phyloP scores from a whole-genome alignment of 2,113 vertebrate species.

The Leptobrachium ailaonicum region DNA sequence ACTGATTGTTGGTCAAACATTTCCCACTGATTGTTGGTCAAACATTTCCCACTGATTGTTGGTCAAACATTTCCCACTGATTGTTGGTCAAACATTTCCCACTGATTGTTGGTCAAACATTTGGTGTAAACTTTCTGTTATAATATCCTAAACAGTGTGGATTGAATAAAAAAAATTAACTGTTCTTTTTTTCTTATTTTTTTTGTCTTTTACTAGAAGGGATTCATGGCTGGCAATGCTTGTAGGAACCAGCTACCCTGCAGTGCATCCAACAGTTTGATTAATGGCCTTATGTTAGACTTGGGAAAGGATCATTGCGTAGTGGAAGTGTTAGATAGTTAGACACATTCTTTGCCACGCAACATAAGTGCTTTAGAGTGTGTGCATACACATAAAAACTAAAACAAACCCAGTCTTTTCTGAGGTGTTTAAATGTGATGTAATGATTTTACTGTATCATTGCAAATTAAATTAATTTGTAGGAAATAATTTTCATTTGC shows the following conservation, averaged over 20 bases:
- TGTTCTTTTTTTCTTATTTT: conserved; percentile 1
- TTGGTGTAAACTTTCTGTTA: too few relatives aligned
- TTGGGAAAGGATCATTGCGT: conserved; percentile 53
- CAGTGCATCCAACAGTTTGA: conserved; percentile 19
- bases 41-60: too few relatives aligned
- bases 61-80: too few relatives aligned
- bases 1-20: too few relatives aligned
- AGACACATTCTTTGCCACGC: not conserved
- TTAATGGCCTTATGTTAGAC: conserved; percentile 51
- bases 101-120: too few relatives aligned
- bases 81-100: too few relatives aligned
- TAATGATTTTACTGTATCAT: conserved; percentile 49
- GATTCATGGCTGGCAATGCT: conserved; percentile 36
- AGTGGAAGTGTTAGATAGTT: conserved; percentile 28
- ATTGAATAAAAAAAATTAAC: not conserved
- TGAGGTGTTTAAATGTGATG: conserved; percentile 21
- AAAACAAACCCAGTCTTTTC: conserved; percentile 17
- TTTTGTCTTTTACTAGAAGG: conserved; percentile 15
- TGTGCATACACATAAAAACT: not conserved
- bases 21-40: too few relatives aligned
- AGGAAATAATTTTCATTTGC: too few relatives aligned
- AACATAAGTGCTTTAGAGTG: conserved; percentile 5
- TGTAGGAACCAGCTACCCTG: conserved; percentile 39
- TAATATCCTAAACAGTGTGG: not conserved
- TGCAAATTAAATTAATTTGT: conserved; percentile 41